These are phyloP conservation scores for Laothoe populi DNA, from an alignment of 2,888 invertebrate genomes.

Conservation along the genomic window DNA sequence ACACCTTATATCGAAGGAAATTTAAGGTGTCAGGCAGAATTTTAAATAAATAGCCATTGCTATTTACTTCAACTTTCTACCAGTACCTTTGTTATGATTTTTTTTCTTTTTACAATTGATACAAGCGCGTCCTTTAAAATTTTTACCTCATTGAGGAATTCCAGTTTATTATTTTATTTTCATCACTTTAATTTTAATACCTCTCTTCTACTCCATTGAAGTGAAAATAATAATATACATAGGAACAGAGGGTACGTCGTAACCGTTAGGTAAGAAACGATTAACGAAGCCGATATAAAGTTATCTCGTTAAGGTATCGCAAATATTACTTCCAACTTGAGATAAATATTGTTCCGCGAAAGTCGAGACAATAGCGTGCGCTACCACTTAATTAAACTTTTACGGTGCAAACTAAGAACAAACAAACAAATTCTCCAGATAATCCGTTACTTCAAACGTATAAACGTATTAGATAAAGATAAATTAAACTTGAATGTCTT, in stretches of 20 bases:
- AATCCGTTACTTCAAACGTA: conserved; percentile 28
- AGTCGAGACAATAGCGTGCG: conserved; percentile 78
- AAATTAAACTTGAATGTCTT: conserved; percentile 39
- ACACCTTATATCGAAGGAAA: not conserved
- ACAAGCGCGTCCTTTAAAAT: conserved; percentile 73
- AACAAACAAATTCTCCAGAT: conserved; percentile 64
- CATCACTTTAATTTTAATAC: conserved; percentile 34
- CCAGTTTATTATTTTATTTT: conserved; percentile 47
- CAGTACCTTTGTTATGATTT: conserved; percentile 49
- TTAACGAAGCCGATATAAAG: conserved; percentile 82
- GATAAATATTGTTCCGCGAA: conserved; percentile 81
- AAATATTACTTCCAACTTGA: conserved; percentile 78
- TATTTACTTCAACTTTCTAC: conserved; percentile 46
- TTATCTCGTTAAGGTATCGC: conserved; percentile 83
- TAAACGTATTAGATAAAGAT: conserved; percentile 44
- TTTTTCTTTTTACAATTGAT: conserved; percentile 50
- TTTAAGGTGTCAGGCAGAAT: too few species aligned
- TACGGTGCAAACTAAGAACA: conserved; percentile 62
- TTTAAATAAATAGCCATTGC: not conserved
- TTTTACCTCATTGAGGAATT: conserved; percentile 53
- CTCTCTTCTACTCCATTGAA: conserved; percentile 40
- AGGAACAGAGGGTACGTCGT: conserved; percentile 35
- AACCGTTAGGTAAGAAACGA: conserved; percentile 69
- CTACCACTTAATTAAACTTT: conserved; percentile 80
- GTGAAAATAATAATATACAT: conserved; percentile 41